Percentiles rank a stretch among this genome's conserved stretches.
Conservation (phyloP, 2,797 vertebrate species). For the Anguilla anguilla region DNA sequence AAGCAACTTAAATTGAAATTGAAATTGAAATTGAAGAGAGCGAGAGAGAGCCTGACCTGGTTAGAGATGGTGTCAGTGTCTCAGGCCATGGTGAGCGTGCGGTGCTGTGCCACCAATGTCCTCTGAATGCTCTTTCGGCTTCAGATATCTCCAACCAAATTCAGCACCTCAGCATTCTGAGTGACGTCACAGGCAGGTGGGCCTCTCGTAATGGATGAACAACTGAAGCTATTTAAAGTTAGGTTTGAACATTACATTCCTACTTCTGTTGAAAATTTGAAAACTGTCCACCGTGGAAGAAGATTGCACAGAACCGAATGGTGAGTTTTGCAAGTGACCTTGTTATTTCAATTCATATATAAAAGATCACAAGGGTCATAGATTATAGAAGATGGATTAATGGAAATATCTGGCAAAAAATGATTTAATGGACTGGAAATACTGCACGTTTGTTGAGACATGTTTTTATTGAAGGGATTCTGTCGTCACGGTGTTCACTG, state of each 20-base stretch:
- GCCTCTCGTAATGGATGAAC: neutral
- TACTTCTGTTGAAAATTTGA: neutral
- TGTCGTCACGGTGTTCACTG: neutral
- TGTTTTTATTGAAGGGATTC: too few species aligned
- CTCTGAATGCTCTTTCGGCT: neutral
- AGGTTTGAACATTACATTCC: neutral
- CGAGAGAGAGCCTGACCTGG: too few species aligned
- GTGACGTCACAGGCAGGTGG: neutral
- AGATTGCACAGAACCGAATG: neutral
- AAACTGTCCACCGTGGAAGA: neutral
- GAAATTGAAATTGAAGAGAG: too few species aligned
- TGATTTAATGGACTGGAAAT: neutral
- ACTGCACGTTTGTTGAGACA: neutral
- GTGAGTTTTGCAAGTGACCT: neutral
- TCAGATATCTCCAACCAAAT: neutral
- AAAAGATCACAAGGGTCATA: neutral
- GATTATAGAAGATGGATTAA: neutral
- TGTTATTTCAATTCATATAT: neutral
- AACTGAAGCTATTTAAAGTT: neutral
- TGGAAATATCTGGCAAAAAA: neutral
- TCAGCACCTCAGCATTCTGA: neutral
- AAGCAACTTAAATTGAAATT: too few species aligned
- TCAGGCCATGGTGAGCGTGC: neutral
- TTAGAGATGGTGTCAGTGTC: neutral
- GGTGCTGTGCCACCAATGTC: neutral